Percentiles rank a stretch among this genome's conserved stretches.
Conservation (phyloP, 1,140 invertebrate genomes). For the Himalopsyche phryganea region DNA sequence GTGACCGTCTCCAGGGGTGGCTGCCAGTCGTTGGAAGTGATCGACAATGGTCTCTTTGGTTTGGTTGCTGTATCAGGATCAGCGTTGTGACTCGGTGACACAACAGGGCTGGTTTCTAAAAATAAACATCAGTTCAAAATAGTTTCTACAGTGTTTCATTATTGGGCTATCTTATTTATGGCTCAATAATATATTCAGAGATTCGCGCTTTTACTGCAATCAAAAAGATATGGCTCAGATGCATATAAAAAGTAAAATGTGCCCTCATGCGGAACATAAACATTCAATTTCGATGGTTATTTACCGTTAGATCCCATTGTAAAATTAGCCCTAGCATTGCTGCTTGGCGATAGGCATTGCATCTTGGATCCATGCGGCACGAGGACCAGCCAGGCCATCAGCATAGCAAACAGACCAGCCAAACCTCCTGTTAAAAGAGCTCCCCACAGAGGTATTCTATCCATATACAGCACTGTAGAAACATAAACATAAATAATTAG, state of each 20-base stretch:
- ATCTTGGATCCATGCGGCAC: conserved; percentile 76
- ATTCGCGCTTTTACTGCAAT: too few species aligned
- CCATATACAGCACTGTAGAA: conserved; percentile 79
- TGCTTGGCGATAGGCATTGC: conserved; percentile 49
- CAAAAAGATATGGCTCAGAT: too few species aligned
- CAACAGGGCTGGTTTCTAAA: conserved; percentile 49
- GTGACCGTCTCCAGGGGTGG: conserved; percentile 44
- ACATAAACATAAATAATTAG: conserved; percentile 13
- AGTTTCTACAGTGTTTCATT: too few species aligned
- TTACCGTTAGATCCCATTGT: conserved; percentile 66
- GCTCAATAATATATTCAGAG: too few species aligned
- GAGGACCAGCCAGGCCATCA: conserved; percentile 72
- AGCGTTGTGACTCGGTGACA: conserved; percentile 42
- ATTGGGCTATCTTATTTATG: too few species aligned
- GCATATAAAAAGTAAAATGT: too few species aligned
- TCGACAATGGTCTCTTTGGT: conserved; percentile 41
- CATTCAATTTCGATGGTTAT: conserved; percentile 3
- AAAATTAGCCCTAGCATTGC: conserved; percentile 58
- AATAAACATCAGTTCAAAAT: too few species aligned
- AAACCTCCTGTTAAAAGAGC: conserved; percentile 69
- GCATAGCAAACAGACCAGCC: conserved; percentile 64
- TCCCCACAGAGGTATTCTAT: conserved; percentile 83
- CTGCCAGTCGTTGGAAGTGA: conserved; percentile 47
- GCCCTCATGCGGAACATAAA: too few species aligned
- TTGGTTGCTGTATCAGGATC: conserved; percentile 36